Evolutionary conservation across 2,888 invertebrate genomes (phyloP), one percentile per base, ranked within the genome.

Genomic region (Pristionchus mayeri): DNA sequence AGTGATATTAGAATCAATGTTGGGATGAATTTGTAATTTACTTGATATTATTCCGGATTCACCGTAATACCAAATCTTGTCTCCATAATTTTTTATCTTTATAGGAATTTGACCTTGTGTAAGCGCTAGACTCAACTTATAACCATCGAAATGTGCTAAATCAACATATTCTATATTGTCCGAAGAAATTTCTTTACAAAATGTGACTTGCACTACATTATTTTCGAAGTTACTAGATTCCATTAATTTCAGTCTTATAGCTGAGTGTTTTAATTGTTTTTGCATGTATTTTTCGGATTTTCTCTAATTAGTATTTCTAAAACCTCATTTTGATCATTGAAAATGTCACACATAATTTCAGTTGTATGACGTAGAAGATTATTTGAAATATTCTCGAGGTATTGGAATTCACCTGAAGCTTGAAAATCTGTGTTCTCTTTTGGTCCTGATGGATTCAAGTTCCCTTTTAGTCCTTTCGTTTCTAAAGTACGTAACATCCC

Each of bases 351-450:
- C 81, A 84, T 85, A 71, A 75, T 44, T 78, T 82, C 83, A 48
- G 76, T 82, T 85, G 85, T 86, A 86, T 87, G 87, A 1, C 87
- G 27, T 84, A 87, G 60, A 37, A 86, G 54, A 75, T 87, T 86
- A 52, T 87, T 87, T 63, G 86, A 86, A 78, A 85, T 78, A 52
- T 87, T 87, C 71, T 87, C 87, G 24, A 87, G 86, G 57, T 86
- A 87, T 86, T 87, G 86, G 84, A 87, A 87, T 52, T 87, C 87
- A 86, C 86, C 87, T 50, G 86, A 85, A 84, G 86, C 87, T 87
- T 87, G 87, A 84, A 86, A 87, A 54, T 87, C 87, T 84, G 87
- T 85, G 84, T 87, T 86, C 63, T 80, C 85, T 81, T 81, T 40
- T 85, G 4, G 80, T 85, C 81, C 81, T 85, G 48, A 80, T 85